Evolutionary conservation across 1,140 invertebrate genomes (phyloP), one percentile per base, ranked within the genome.

Genomic region (Akabosia matsudoensis): DNA sequence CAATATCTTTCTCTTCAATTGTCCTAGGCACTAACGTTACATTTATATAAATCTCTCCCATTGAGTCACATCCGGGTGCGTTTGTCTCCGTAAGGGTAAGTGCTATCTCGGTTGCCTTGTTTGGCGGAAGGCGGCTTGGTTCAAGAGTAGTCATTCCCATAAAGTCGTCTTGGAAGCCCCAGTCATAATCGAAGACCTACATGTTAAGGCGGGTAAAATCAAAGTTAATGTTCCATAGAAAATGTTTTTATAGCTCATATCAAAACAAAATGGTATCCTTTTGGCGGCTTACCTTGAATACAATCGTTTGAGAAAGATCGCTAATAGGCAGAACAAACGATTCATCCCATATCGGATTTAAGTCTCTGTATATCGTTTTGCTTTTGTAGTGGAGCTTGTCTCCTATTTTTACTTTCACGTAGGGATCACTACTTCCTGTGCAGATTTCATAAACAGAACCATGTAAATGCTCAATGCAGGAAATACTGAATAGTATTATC

Each of bases 101-200:
- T 67, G 88, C 89, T 74, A 97, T 83, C 82, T 97, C 94, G 79
- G 91, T 90, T 7, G 90, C 84, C 89, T 86, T 90, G 78, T 93
- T 92, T 30, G 97, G 86, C 79, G 97, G 94, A 73, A 99, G 84
- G 76, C 90, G 88, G 4, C 91, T 92, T 33, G 98, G 87, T 84
- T 97, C 94, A 76, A 99, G 85, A 67, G 89, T 88, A 1, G 93
- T 92, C 70, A 91, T 90, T 16, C 97, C 97, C 94, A 99, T 98
- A 83, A 97, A 97, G 87, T 99, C 97, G 85, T 99, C 97, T 86
- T 95, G 84, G 67, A 97, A 89, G 33, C 96, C 97, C 91, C 96
- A 97, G 84, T 99, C 97, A 85, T 97, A 97, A 87, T 99, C 97
- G 85, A 95, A 99, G 22, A 98, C 95, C 92, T 94, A 82, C 24